These are phyloP conservation scores for Drosophila ambigua DNA, from an alignment of 1,140 invertebrate species.

Conservation along the genomic window DNA sequence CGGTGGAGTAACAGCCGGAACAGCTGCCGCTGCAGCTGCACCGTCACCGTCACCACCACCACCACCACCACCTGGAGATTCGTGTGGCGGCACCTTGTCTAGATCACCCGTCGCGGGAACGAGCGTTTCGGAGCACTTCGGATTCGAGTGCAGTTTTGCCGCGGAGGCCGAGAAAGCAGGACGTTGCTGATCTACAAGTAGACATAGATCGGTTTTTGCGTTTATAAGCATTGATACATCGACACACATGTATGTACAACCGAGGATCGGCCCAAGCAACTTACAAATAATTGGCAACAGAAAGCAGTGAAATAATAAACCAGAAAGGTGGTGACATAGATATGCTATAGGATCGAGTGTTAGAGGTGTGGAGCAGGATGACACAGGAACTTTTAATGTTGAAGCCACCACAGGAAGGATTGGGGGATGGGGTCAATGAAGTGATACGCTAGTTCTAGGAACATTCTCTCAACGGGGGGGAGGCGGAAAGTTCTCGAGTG, in stretches of 20 bases:
- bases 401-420: constrained; percentile 19
- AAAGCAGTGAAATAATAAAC: constrained; percentile 49
- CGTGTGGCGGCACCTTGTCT: constrained; percentile 22
- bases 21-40: constrained; percentile 33
- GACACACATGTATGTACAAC: constrained; percentile 63
- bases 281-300: constrained; percentile 56
- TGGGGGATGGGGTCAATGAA: too few relatives aligned
- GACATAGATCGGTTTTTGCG: constrained; percentile 81
- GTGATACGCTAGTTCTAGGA: too few relatives aligned
- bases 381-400: constrained; percentile 1
- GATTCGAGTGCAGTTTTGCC: constrained; percentile 81
- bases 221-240: constrained; percentile 64
- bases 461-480: too few relatives aligned
- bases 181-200: constrained; percentile 84
- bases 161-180: constrained; percentile 84
- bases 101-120: constrained; percentile 40
- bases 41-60: neutral
- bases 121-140: constrained; percentile 67
- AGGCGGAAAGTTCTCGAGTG: too few relatives aligned
- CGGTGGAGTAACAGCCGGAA: constrained; percentile 67
- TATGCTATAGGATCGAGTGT: constrained; percentile 6
- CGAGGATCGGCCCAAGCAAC: constrained; percentile 59
- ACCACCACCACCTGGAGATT: constrained; percentile 8
- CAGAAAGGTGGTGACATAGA: constrained; percentile 9
- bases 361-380: constrained; percentile 12